Base-by-base conservation (phyloP, 2,888 invertebrate species). In the Cacoxenus indagator region DNA sequence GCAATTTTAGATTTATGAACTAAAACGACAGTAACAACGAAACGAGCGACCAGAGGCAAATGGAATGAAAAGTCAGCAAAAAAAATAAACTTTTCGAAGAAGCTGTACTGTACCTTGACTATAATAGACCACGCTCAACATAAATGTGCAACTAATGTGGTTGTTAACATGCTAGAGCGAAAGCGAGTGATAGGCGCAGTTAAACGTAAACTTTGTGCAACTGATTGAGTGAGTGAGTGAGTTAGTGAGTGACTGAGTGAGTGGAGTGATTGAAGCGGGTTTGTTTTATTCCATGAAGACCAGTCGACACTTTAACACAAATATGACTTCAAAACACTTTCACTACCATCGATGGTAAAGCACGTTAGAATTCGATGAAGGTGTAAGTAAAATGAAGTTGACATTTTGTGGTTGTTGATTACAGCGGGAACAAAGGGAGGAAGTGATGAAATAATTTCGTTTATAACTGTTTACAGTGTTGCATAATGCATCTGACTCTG, bases 331-430 rank as follows among this genome's bases (percentile, higher is more conserved):
- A 19, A 17, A 19, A 19, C 51, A 19, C 22, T 22, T 17, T 51
- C 51, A 51, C 22, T 22, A 22, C 5, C 51, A 51, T 48, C 22
- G 48, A 17, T 22, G 51, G 14, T 27, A 73, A 72, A 64, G 57
- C 73, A 73, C 69, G 69, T 75, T 72, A 70, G 51, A 55, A 70
- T 76, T 72, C 70, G 72, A 75, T 70, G 67, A 71, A 72, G 71
- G 71, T 68, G 75, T 72, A 64, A 69, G 74, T 72, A 67, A 77
- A 76, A 75, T 76, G 70, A 78, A 76, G 68, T 67, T 74, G 68
- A 71, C 71, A 73, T 71, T 68, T 59, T 66, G 51, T 37, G 59
- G 65, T 65, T 65, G 24, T 11, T 19, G 55, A 55, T 46, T 59
- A 27, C 45, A 55, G 45, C 43, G 45, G 14, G 55, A 11, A 26